A percentile compares a stretch with the other conserved stretches of the same genome.
These are phyloP conservation scores for Loris lydekkerianus DNA, from an alignment of 2,797 vertebrate species.

Conservation along the genomic window DNA sequence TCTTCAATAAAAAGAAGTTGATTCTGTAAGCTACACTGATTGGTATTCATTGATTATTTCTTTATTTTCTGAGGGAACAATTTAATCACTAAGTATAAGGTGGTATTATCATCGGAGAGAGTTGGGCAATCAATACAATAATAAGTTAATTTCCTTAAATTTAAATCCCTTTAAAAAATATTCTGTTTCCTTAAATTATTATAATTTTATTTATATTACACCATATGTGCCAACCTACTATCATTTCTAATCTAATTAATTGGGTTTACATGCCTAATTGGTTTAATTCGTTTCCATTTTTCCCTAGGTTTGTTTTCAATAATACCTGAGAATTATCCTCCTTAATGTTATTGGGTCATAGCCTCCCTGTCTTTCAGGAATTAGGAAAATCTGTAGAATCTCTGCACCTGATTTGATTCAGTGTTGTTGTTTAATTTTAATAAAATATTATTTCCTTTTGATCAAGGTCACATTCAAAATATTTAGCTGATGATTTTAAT, in stretches of 20 bases:
- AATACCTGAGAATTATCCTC: background rate
- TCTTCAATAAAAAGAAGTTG: background rate
- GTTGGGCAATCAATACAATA: background rate
- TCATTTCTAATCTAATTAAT: background rate
- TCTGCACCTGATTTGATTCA: background rate
- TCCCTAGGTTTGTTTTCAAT: background rate
- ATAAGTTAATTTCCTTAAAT: background rate
- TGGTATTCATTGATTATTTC: background rate
- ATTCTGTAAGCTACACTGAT: background rate
- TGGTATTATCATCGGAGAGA: background rate
- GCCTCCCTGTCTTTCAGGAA: background rate
- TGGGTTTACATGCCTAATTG: background rate
- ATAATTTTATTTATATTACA: background rate
- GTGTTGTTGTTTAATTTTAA: background rate
- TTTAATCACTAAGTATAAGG: background rate
- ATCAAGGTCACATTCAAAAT: background rate
- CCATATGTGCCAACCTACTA: background rate
- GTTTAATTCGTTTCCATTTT: background rate
- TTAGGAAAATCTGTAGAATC: background rate
- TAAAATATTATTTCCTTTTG: background rate
- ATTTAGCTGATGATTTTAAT: conserved; percentile 1
- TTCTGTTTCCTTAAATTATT: background rate
- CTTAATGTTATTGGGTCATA: background rate
- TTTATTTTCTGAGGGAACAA: background rate
- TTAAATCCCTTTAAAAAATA: background rate